Base-by-base conservation (phyloP, 2,797 vertebrate genomes). In the Neosalanx taihuensis region DNA sequence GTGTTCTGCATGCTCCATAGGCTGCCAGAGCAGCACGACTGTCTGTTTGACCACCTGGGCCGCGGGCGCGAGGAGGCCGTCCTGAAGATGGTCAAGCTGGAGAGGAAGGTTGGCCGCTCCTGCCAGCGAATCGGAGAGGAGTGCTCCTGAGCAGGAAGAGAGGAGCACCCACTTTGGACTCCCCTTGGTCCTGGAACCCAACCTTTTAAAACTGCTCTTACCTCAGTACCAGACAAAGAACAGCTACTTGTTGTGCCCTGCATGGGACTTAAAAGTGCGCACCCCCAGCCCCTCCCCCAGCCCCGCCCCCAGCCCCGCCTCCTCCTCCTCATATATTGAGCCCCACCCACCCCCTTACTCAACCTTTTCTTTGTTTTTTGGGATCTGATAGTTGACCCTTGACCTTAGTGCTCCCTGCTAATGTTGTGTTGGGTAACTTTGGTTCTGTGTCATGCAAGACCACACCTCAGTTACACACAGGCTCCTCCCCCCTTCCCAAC, bases 81-180 rank as follows among this genome's bases (percentile, higher is more conserved):
- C 88, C 93, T 96, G 90, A 98, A 97, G 93, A 98, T 98, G 96
- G 96, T 98, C 89, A 98, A 98, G 91, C 93, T 97, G 92, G 95
- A 98, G 91, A 95, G 96, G 83, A 97, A 97, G 93, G 95, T 97
- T 92, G 96, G 96, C 87, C 94, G 96, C 87, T 96, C 96, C 68
- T 98, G 96, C 94, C 96, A 97, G 80, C 96, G 95, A 91, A 97
- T 97, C 26, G 95, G 93, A 76, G 94, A 94, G 90, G 93, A 95
- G 86, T 96, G 94, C 80, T 96, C 93, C 90, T 46, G 41, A 46
- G 41, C 41, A 46, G 41, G 41, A 35, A 63, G 74, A 69, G 57
- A 81, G 79, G 72, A 30, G 68, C 67, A 71, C 23, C 23, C 33
- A 78, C 79, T 83, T 87, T 80, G 75, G 76, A 78, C 60, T 77